Evolutionary conservation across 2,888 invertebrate genomes (phyloP), one percentile per base, ranked within the genome.

Genomic region (Cephonodes hylas): DNA sequence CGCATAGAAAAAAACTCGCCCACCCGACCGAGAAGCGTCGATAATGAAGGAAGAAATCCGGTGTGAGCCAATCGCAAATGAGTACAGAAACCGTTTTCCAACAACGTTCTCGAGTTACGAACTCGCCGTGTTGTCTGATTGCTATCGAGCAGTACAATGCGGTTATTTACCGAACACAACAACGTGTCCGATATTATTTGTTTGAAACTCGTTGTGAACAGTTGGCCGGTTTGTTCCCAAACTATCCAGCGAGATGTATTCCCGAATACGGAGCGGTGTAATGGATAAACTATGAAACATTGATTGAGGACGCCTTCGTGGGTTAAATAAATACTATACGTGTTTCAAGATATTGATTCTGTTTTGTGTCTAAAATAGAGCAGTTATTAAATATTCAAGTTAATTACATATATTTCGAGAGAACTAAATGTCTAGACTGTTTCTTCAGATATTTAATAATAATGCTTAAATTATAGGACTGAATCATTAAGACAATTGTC

Each of bases 1-100:
- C 38, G 38, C 8, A 7, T 20, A 20, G 44, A 18, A 20, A 18
- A 20, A 44, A 18, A 10, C 44, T 10, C 10, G 18, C 20, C 18
- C 20, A 20, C 18, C 20, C 15, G 20, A 44, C 20, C 18, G 44
- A 20, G 20, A 8, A 44, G 8, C 15, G 44, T 10, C 20, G 20
- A 20, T 44, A 44, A 44, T 44, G 20, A 44, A 42, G 42, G 18
- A 44, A 44, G 8, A 44, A 38, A 38, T 38, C 38, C 38, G 38
- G 38, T n/a, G n/a, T 8, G 38, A 38, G 38, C 38, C 10, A 20
- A 18, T 44, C 44, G 44, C 18, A 44, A 44, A 44, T 44, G 44
- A 44, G 44, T 67, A 70, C 64, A 10, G 38, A 38, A 38, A 38
- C 44, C 20, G 20, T 38, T 38, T 38, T 38, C 38, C 38, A 38